Base-by-base conservation (phyloP, 2,113 vertebrate species). In the Xiphophorus maculatus region DNA sequence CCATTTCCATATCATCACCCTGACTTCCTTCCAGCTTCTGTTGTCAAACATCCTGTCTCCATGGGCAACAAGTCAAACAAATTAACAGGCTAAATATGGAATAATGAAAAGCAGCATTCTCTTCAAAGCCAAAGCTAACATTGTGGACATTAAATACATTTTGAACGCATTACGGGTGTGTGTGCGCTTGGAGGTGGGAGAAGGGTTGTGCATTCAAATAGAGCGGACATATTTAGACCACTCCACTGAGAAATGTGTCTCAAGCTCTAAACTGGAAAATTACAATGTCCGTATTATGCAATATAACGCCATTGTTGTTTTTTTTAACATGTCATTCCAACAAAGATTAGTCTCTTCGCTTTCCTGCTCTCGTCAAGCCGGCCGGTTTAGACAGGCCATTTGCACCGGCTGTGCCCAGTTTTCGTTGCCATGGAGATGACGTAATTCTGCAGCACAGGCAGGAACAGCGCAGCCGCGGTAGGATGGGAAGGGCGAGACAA, bases 361-460 rank as follows among this genome's bases (percentile, higher is more conserved):
- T 25, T 35, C 15, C 27, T 48, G 13, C 22, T n/a, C 19, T 32
- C 48, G 61, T 28, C 32, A 27, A 63, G 33, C 62, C 75, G 25
- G 42, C n/a, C 76, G 12, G 71, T 27, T 0, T 12, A n/a, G 29
- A 27, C 84, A 40, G 40, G 66, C 80, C 71, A 9, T 30, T 4
- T 42, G 72, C 79, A 84, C 87, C 79, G 37, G 84, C 67, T 28
- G 76, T 30, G 67, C 80, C 84, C 79, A 79, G 88, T 84, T 84
- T 74, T 64, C 74, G 88, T 91, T 91, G 84, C 71, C 80, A 90
- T 90, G 87, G 88, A 8, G 87, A 91, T 91, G 81, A 92, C 90
- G 89, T 90, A 83, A 90, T 90, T 83, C 89, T 87, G 89, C 90
- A 92, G 87, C 83, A 89, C 37, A 6, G 71, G 33, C 66, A 48